These are phyloP conservation scores for Volucella bombylans DNA, from an alignment of 2,888 invertebrate species.

Conservation along the genomic window DNA sequence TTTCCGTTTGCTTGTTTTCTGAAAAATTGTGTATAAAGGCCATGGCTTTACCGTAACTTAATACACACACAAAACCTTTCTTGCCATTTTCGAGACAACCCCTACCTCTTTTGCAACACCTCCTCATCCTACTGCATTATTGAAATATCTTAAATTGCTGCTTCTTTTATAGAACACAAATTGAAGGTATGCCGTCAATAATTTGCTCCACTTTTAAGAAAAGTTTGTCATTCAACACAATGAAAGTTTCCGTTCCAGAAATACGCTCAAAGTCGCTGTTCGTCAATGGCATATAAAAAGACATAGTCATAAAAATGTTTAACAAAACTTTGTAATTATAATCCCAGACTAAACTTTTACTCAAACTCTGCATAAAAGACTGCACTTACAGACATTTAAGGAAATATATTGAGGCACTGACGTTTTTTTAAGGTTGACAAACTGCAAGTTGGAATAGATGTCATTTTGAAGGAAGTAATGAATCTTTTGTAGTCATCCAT, in stretches of 20 bases:
- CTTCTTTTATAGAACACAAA: too few species aligned
- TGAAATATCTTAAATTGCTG: too few species aligned
- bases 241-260: not conserved
- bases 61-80: too few species aligned
- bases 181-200: not conserved
- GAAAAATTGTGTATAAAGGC: too few species aligned
- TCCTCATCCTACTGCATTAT: too few species aligned
- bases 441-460: too few species aligned
- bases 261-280: not conserved
- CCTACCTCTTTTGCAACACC: too few species aligned
- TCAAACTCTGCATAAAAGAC: not conserved
- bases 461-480: too few species aligned
- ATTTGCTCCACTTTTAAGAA: not conserved
- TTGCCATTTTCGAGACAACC: too few species aligned
- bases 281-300: not conserved
- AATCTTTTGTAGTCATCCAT: too few species aligned
- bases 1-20: too few species aligned
- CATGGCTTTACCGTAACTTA: too few species aligned
- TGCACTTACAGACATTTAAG: not conserved
- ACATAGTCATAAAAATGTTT: not conserved
- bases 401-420: not conserved
- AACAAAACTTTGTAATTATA: conserved; percentile 29
- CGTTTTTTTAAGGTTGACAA: not conserved
- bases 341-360: not conserved
- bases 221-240: not conserved